Evolutionary conservation across 1,140 invertebrate genomes (phyloP).

Genomic region (Bemisia tabaci): DNA sequence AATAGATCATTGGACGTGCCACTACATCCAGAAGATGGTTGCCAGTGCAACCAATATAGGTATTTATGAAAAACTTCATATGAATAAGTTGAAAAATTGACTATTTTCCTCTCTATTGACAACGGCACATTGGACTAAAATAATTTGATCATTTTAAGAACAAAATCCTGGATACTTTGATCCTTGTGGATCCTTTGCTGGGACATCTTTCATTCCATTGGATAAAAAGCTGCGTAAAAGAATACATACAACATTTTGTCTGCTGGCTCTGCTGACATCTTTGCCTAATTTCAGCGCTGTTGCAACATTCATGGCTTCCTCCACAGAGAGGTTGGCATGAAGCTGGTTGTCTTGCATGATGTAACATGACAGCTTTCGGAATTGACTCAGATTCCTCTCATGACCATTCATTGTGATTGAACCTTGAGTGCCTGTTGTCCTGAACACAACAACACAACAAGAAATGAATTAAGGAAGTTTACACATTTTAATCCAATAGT

Average conservation of each 20-base stretch:
- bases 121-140: too few species aligned
- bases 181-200: too few species aligned
- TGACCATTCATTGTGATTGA: constrained; percentile 74
- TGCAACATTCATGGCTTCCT: constrained; percentile 86
- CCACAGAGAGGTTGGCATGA: constrained; percentile 80
- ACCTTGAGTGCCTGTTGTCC: constrained; percentile 58
- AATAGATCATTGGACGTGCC: too few species aligned
- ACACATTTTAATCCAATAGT: not conserved
- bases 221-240: too few species aligned
- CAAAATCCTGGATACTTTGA: too few species aligned
- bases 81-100: too few species aligned
- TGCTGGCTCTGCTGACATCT: constrained; percentile 49
- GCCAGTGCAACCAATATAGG: too few species aligned
- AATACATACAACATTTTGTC: constrained; percentile 63
- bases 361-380: constrained; percentile 88
- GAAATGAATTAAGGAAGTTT: not conserved
- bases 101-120: too few species aligned
- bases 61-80: too few species aligned
- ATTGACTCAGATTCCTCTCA: constrained; percentile 73
- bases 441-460: constrained; percentile 31
- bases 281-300: constrained; percentile 76
- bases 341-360: constrained; percentile 98
- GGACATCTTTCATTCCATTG: too few species aligned
- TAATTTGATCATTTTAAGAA: too few species aligned
- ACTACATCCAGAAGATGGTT: too few species aligned